Base-by-base conservation (phyloP, 2,113 vertebrate species). In the Pandion haliaetus region DNA sequence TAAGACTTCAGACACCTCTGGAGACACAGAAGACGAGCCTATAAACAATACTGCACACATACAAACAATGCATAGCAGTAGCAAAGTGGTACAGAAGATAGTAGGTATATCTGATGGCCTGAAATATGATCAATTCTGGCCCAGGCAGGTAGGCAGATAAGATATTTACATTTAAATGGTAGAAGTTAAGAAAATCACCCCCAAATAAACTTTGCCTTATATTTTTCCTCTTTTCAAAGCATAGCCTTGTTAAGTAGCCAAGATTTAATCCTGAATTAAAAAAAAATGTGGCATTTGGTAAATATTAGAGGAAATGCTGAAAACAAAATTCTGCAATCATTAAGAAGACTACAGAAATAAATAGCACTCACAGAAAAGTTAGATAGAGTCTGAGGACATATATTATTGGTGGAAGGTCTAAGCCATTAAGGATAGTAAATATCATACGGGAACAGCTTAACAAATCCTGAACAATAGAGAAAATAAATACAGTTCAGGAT, bases 41-140 rank as follows among this genome's bases (percentile, higher is more conserved):
- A 52, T 91, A 96, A 96, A 93, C 59, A 88, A 72, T 50, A 55
- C 71, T 67, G 50, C 57, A 81, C 59, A 57, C 16, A 55, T 45
- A 29, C 63, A 88, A 65, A 57, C 86, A 82, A 66, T 84, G 47
- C 55, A 61, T 5, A 81, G 63, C 34, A 57, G 86, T 17, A 71
- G 80, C 73, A 93, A 87, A 73, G 70, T 80, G 89, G 31, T 89
- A 12, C 45, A 91, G 61, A 58, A 92, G 91, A 96, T 92, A 96
- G 73, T 45, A 89, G 77, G 14, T 21, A 13, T 91, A 85, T 95
- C 91, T 95, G 81, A 95, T 76, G 38, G 26, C 45, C 49, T 91
- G 36, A 55, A 89, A 72, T 62, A 65, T 54, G 58, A 93, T 95
- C 79, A 85, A 83, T 97, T 82, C 57, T 63, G 36, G 36, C 40